A percentile compares a stretch with the other conserved stretches of the same genome.
phyloP scores from a whole-genome alignment of 2,113 vertebrate species.

The Podilymbus podiceps region DNA sequence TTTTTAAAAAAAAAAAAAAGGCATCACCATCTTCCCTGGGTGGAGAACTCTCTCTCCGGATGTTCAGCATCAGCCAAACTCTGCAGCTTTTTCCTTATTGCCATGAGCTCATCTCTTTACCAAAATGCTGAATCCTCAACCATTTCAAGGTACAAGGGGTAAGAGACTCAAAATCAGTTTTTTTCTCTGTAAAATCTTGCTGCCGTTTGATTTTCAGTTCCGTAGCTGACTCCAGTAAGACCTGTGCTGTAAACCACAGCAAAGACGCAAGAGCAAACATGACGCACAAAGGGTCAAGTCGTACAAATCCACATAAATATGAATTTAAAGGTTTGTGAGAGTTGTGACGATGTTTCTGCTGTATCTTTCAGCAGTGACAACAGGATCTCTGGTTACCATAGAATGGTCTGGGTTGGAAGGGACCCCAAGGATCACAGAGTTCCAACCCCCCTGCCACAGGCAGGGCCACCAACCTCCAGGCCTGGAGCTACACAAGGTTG shows the following conservation, averaged over 20 bases:
- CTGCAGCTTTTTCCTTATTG: neutral
- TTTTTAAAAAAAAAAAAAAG: neutral
- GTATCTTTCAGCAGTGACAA: neutral
- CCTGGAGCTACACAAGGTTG: too few species aligned
- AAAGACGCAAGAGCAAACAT: fast-evolving
- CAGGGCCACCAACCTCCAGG: too few species aligned
- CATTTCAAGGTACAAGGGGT: neutral
- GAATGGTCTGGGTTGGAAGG: too few species aligned
- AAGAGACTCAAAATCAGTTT: neutral
- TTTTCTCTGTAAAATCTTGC: neutral
- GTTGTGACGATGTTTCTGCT: neutral
- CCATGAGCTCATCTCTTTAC: neutral
- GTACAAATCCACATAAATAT: fast-evolving
- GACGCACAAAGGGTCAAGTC: neutral
- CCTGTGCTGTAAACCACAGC: neutral
- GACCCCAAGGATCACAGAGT: too few species aligned
- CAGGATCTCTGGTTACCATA: too few species aligned
- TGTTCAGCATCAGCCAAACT: neutral
- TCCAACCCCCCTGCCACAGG: too few species aligned
- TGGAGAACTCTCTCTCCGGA: neutral
- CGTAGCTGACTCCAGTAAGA: neutral
- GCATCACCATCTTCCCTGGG: neutral
- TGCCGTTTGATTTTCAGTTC: neutral
- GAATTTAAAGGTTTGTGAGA: neutral
- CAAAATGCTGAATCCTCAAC: neutral